A percentile compares a stretch with the other conserved stretches of the same genome.
These are phyloP conservation scores for Ormyrus thymus DNA, from an alignment of 2,888 invertebrate genomes.

Conservation along the genomic window DNA sequence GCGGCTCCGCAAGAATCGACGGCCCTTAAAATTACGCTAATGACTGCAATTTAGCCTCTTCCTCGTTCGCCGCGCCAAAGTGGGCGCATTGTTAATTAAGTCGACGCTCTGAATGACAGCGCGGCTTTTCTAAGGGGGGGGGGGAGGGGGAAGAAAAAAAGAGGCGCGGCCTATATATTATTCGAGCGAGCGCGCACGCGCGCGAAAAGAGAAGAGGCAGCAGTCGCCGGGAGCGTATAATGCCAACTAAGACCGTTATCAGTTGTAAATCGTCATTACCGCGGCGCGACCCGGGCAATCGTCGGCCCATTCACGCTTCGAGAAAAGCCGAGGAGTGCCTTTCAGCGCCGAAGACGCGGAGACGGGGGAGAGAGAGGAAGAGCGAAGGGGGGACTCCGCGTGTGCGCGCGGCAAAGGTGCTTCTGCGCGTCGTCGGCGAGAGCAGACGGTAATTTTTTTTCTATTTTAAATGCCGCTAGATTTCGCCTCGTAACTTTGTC, in stretches of 20 bases:
- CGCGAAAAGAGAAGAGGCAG: slow-evolving; percentile 15
- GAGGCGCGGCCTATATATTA: slow-evolving; percentile 15
- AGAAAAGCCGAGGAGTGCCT: slow-evolving; percentile 14
- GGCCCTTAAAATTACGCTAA: slow-evolving; percentile 50
- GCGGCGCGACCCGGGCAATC: slow-evolving; percentile 18
- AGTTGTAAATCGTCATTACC: slow-evolving; percentile 52
- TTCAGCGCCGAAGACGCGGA: slow-evolving; percentile 16
- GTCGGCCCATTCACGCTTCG: slow-evolving; percentile 41
- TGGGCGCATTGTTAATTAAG: slow-evolving; percentile 44
- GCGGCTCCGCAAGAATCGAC: background rate
- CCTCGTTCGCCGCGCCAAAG: slow-evolving; percentile 6
- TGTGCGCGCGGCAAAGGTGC: slow-evolving; percentile 4
- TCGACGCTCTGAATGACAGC: slow-evolving; percentile 32
- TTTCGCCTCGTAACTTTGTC: no score
- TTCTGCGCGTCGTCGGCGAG: slow-evolving; percentile 13
- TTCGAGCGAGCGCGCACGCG: background rate
- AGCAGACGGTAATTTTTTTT: no score
- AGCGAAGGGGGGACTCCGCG: background rate
- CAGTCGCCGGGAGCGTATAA: background rate
- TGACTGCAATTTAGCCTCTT: slow-evolving; percentile 31
- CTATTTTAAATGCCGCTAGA: no score
- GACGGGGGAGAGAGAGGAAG: background rate
- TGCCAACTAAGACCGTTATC: slow-evolving; percentile 29
- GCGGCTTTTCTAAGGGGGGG: background rate
- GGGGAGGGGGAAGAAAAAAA: no score